A percentile compares a stretch with the other conserved stretches of the same genome.
Evolutionary conservation across 2,113 vertebrate species (phyloP).

Genomic region (Odocoileus hemionus): DNA sequence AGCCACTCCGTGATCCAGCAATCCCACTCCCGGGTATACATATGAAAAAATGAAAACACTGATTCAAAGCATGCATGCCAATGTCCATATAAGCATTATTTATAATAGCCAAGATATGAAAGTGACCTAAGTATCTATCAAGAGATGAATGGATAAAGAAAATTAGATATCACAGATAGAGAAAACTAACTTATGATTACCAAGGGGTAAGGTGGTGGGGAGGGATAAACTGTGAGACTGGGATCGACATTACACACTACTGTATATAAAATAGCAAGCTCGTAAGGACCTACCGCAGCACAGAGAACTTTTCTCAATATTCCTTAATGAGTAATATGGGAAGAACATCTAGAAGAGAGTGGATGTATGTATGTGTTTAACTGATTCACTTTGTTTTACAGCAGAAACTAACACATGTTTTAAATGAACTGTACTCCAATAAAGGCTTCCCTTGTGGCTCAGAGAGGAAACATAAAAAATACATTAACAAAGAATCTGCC

Average conservation of each 20-base stretch:
- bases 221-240: not conserved
- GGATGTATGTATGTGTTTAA: not conserved
- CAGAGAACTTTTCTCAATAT: not conserved
- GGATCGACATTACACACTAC: not conserved
- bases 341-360: not conserved
- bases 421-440: not conserved
- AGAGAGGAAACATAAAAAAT: not conserved
- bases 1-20: not conserved
- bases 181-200: not conserved
- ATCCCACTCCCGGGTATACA: not conserved
- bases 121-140: not conserved
- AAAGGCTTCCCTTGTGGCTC: not conserved
- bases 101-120: not conserved
- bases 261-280: not conserved
- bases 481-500: not conserved
- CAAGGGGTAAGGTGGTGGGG: not conserved
- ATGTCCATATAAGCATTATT: not conserved
- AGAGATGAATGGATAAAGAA: not conserved
- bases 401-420: not conserved
- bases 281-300: not conserved
- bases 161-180: not conserved
- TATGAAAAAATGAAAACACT: not conserved
- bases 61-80: not conserved
- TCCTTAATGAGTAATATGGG: not conserved
- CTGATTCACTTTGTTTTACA: not conserved